Conservation (phyloP, 2,113 vertebrate species). For the Gobiocypris rarus region DNA sequence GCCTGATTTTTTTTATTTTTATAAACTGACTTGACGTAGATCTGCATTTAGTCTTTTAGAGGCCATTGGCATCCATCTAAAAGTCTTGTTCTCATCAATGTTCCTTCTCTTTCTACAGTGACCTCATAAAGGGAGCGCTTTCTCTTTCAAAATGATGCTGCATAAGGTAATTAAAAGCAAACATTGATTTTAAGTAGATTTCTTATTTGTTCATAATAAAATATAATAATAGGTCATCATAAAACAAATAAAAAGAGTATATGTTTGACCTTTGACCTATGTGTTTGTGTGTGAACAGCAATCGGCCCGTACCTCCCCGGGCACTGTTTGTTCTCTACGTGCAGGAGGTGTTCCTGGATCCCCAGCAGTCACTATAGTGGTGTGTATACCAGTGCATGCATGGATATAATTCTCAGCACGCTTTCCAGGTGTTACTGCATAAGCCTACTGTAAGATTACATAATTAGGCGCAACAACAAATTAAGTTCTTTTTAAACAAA, state of each 20-base stretch:
- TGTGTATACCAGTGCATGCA: conserved; percentile 68
- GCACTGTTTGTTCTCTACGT: conserved; percentile 87
- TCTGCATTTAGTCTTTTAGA: too few species aligned
- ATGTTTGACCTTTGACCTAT: conserved; percentile 48
- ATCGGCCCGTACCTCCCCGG: conserved; percentile 87
- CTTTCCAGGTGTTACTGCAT: too few species aligned
- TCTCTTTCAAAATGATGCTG: conserved; percentile 59
- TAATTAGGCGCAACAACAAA: too few species aligned
- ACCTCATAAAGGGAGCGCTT: conserved; percentile 28
- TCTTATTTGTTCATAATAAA: not conserved
- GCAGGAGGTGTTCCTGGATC: conserved; percentile 83
- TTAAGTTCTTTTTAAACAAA: too few species aligned
- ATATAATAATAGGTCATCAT: not conserved
- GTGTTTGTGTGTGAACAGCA: conserved; percentile 67
- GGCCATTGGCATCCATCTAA: not conserved
- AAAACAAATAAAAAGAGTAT: not conserved
- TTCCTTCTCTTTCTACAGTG: conserved; percentile 6
- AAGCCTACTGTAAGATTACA: not conserved
- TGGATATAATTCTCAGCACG: not conserved
- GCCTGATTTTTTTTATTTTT: not conserved
- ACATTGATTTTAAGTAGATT: not conserved
- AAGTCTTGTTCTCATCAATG: not conserved
- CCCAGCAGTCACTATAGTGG: conserved; percentile 85
- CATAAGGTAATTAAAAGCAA: conserved; percentile 51
- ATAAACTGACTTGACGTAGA: too few species aligned